Percentiles rank a stretch among this genome's conserved stretches.
phyloP scores from a whole-genome alignment of 2,113 vertebrate species.

The Ia io region DNA sequence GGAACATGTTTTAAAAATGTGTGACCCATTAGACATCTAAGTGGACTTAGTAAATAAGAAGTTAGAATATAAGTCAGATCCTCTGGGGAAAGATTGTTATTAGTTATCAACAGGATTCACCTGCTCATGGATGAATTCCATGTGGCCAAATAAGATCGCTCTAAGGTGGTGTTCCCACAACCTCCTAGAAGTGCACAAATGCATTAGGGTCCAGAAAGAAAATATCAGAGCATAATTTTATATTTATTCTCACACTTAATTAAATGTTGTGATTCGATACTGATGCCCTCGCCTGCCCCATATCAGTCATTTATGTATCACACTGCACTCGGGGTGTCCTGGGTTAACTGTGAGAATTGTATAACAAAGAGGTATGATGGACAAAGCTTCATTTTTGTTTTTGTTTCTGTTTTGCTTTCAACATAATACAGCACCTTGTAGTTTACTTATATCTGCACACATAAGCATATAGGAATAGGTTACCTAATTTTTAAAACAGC shows the following conservation, averaged over 20 bases:
- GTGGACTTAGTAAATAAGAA: not conserved
- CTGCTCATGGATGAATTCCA: not conserved
- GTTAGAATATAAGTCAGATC: not conserved
- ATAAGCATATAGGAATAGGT: not conserved
- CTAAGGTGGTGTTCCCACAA: not conserved
- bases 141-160: not conserved
- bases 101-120: not conserved
- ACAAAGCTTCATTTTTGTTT: not conserved
- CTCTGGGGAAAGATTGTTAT: not conserved
- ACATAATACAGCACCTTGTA: not conserved
- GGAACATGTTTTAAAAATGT: not conserved
- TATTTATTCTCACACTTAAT: not conserved
- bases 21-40: not conserved
- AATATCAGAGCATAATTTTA: not conserved
- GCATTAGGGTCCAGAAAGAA: not conserved
- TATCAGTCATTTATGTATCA: not conserved
- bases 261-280: not conserved
- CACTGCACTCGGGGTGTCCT: not conserved
- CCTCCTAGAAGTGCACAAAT: not conserved
- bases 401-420: not conserved
- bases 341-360: not conserved
- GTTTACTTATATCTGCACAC: not conserved
- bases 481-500: not conserved
- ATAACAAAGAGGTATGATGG: not conserved
- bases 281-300: not conserved